Evolutionary conservation across 2,797 vertebrate species (phyloP), one percentile per base, ranked within the genome.

Genomic region (Leucoraja ocellata): DNA sequence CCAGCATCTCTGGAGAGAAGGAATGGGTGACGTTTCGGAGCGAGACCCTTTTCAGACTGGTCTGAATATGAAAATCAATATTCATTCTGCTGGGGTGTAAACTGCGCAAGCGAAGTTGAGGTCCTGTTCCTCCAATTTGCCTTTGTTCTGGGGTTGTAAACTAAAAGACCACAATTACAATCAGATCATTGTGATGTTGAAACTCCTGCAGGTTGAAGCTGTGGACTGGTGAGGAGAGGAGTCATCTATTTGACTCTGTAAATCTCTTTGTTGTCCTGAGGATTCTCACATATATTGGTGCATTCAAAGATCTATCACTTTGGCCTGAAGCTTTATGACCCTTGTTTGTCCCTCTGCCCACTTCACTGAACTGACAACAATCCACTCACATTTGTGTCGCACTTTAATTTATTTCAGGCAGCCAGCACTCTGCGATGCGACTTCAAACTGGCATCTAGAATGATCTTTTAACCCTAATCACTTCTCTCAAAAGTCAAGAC

Each of bases 221-320:
- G 14, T 90, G n/a, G 36, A 36, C 86, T 32, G 25, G 36, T 68
- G 32, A 71, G 86, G 16, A 92, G 39, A 92, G 68, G 25, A 76
- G 25, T 71, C 76, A 71, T 76, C 39, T 68, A 16, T 74, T 23
- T 58, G 68, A 28, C 71, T 74, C 28, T 14, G 14, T 76, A 92
- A 28, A 74, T 92, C 71, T 92, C n/a, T 88, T 28, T 92, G 23
- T 68, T 76, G 90, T 92, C 23, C 2, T 46, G 2, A 46, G 23
- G 68, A 46, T 18, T 28, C 90, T 91, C 21, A 76, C 23, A 25
- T 39, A 36, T 65, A 32, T 68, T 65, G 36, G 23, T 92, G 68
- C 68, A 54, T 74, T 91, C 68, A 25, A 36, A 92, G 68, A 73
- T 74, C 71, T 92, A 73, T 76, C 90, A 74, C 46, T 74, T 74